Evolutionary conservation across 2,888 invertebrate genomes (phyloP).

Genomic region (Sphecodes monilicornis): DNA sequence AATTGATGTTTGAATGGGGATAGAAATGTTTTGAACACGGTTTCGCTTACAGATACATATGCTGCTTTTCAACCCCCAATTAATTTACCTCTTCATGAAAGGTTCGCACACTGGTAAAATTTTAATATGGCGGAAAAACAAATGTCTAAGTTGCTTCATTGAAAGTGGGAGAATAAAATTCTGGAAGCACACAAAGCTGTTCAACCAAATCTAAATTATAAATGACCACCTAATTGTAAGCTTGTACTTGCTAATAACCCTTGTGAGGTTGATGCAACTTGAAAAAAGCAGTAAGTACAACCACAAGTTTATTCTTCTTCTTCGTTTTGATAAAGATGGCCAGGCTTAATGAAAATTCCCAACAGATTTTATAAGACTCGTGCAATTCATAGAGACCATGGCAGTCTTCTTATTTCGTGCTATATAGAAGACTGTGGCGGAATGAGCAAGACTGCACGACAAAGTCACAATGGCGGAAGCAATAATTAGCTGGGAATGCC

Average conservation of each 20-base stretch:
- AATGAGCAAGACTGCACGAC: background rate
- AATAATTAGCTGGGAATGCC: background rate
- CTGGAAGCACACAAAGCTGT: too few relatives aligned
- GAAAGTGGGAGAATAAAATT: background rate
- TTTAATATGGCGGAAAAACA: background rate
- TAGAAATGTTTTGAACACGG: background rate
- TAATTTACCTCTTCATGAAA: background rate
- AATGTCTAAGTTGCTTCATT: background rate
- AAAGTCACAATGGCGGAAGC: background rate
- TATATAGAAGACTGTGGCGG: background rate
- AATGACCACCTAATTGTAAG: too few relatives aligned
- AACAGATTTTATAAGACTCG: background rate
- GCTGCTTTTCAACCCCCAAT: background rate
- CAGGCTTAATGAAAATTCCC: background rate
- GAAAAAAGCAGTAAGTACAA: too few relatives aligned
- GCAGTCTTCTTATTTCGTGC: background rate
- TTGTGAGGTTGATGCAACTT: too few relatives aligned
- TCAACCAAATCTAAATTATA: too few relatives aligned
- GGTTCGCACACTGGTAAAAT: background rate
- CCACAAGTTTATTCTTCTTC: too few relatives aligned
- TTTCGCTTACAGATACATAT: too few relatives aligned
- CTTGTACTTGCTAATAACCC: too few relatives aligned
- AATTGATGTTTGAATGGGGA: background rate
- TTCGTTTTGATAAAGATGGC: background rate
- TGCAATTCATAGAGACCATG: background rate